Evolutionary conservation across 2,113 vertebrate genomes (phyloP).

Genomic region (Antigone vipio): DNA sequence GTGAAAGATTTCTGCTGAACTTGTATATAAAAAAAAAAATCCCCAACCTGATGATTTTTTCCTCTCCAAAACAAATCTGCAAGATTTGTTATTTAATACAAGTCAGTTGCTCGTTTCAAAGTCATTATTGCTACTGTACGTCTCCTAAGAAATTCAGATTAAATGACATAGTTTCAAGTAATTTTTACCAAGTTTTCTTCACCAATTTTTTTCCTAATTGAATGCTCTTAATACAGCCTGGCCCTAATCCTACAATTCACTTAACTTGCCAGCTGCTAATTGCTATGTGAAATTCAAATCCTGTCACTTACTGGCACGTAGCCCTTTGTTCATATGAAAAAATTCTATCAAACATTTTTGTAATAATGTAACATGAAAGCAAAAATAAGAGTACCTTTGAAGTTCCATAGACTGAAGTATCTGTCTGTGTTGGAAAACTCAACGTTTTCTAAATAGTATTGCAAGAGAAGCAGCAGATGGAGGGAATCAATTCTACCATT

Average conservation of each 20-base stretch:
- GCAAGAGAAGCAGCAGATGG: neutral
- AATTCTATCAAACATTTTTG: neutral
- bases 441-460: neutral
- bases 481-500: neutral
- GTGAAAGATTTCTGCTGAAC: neutral
- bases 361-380: neutral
- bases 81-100: neutral
- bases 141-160: neutral
- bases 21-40: neutral
- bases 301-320: neutral
- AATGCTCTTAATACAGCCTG: neutral
- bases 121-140: neutral
- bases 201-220: neutral
- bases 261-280: neutral
- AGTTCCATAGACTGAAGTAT: neutral
- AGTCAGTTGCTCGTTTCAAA: neutral
- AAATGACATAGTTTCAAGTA: neutral
- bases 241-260: neutral
- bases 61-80: neutral
- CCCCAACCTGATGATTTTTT: neutral
- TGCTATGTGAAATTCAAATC: neutral
- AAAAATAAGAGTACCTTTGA: neutral
- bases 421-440: neutral
- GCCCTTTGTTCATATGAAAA: neutral
- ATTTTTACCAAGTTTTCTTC: neutral